These are phyloP conservation scores for Trigoniulus corallinus DNA, from an alignment of 1,140 invertebrate genomes.

Conservation along the genomic window DNA sequence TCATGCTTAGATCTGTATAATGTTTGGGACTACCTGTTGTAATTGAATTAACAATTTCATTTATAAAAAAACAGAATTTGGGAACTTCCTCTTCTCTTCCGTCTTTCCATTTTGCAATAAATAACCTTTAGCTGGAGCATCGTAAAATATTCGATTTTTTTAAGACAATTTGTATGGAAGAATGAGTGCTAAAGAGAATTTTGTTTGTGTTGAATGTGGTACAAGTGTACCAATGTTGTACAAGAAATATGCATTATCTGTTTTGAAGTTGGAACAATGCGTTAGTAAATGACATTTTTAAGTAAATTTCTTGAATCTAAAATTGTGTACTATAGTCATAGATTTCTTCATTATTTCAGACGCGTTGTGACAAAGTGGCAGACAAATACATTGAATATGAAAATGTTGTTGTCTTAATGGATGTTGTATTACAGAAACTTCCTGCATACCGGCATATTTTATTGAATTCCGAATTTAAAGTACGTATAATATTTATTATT, in stretches of 20 bases:
- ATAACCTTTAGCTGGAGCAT: too few relatives aligned
- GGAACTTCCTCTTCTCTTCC: too few relatives aligned
- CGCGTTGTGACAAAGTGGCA: conserved; percentile 47
- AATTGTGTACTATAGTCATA: not conserved
- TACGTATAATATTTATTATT: conserved; percentile 14
- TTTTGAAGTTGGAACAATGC: not conserved
- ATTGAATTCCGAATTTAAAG: conserved; percentile 37
- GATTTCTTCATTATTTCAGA: conserved; percentile 34
- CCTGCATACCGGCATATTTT: conserved; percentile 66
- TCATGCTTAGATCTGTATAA: too few relatives aligned
- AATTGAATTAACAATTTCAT: too few relatives aligned
- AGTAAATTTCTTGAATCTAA: not conserved
- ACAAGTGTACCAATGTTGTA: not conserved
- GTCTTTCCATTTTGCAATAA: too few relatives aligned
- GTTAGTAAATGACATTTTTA: not conserved
- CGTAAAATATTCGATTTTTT: not conserved
- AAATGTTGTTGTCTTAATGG: conserved; percentile 60
- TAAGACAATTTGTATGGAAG: not conserved
- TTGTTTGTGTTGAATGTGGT: conserved; percentile 4
- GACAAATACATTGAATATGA: conserved; percentile 86
- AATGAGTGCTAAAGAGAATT: not conserved
- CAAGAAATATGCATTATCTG: not conserved
- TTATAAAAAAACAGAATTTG: too few relatives aligned
- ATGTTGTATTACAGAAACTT: conserved; percentile 56
- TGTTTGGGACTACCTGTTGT: too few relatives aligned